A percentile compares a stretch with the other conserved stretches of the same genome.
Evolutionary conservation across 2,888 invertebrate species (phyloP).

Genomic region (Vandiemenella viatica): DNA sequence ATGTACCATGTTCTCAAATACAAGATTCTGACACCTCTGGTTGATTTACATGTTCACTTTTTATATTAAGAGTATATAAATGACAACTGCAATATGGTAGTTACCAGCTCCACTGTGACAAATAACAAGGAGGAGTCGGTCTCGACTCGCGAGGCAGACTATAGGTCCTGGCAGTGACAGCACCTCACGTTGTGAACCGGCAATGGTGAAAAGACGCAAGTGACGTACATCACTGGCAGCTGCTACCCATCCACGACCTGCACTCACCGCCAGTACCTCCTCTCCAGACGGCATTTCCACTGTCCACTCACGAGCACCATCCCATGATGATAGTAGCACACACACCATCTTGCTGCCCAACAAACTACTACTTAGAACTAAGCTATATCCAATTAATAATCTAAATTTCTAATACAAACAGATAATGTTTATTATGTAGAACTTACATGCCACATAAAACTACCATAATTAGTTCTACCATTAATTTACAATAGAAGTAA

Average conservation of each 20-base stretch:
- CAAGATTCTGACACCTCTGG: too few species aligned
- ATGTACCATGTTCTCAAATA: too few species aligned
- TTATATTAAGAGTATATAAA: too few species aligned
- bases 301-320: conserved; percentile 63
- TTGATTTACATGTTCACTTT: too few species aligned
- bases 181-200: conserved; percentile 74
- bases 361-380: too few species aligned
- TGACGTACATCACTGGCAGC: conserved; percentile 59
- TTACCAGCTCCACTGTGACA: conserved; percentile 45
- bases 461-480: too few species aligned
- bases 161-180: conserved; percentile 58
- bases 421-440: too few species aligned
- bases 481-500: too few species aligned
- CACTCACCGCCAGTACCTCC: conserved; percentile 49
- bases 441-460: too few species aligned
- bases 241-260: conserved; percentile 60
- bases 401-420: too few species aligned
- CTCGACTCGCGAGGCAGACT: conserved; percentile 47
- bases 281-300: conserved; percentile 62
- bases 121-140: conserved; percentile 44
- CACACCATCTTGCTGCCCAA: conserved; percentile 16
- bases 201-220: conserved; percentile 67
- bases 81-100: too few species aligned
- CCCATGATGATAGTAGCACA: conserved; percentile 20
- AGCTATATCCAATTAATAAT: too few species aligned